These are phyloP conservation scores for Trichechus manatus DNA, from an alignment of 2,113 vertebrate species.

Conservation along the genomic window DNA sequence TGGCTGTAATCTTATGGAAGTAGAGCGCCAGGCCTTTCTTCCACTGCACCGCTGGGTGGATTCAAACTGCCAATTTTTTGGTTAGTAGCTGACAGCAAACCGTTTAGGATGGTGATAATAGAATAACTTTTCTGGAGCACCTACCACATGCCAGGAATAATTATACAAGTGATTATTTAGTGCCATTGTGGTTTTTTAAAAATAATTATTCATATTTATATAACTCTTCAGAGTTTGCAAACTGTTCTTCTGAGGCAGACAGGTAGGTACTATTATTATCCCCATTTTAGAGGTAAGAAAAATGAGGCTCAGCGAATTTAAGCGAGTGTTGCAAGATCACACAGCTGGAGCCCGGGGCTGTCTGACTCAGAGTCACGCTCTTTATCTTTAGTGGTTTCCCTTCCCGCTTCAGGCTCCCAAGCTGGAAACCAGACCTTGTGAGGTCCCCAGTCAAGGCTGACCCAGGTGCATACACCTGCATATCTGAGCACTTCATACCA, in stretches of 20 bases:
- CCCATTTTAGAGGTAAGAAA: not conserved
- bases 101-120: not conserved
- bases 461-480: not conserved
- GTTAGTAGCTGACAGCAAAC: not conserved
- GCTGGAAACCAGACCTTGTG: not conserved
- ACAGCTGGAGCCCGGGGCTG: not conserved
- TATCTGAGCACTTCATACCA: not conserved
- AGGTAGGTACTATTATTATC: not conserved
- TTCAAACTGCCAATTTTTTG: not conserved
- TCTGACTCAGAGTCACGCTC: not conserved
- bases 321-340: not conserved
- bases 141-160: rapidly evolving
- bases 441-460: not conserved
- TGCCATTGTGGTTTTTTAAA: not conserved
- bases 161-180: not conserved
- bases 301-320: not conserved
- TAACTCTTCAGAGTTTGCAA: not conserved
- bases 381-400: not conserved
- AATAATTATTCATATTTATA: not conserved
- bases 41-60: not conserved
- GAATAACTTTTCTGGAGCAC: not conserved
- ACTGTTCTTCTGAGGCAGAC: not conserved
- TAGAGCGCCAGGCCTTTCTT: not conserved
- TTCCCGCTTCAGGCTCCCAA: not conserved
- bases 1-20: not conserved